Conservation (phyloP, 2,113 vertebrate species). For the Vombatus ursinus region DNA sequence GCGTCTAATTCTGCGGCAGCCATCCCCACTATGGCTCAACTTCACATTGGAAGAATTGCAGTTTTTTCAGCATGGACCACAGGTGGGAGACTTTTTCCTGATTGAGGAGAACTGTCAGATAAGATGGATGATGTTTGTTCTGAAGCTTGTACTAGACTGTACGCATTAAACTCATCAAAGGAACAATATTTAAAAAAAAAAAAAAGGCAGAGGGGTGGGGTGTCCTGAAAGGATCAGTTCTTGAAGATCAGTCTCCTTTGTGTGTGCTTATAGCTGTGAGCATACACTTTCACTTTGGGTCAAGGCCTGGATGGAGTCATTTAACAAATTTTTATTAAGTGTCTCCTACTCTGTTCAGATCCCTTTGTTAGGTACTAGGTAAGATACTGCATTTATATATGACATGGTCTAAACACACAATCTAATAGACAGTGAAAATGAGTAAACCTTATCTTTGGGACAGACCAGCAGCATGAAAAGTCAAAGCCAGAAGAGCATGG, state of each 20-base stretch:
- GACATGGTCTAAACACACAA: neutral
- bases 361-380: neutral
- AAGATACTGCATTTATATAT: neutral
- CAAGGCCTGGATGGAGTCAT: neutral
- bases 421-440: neutral
- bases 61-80: slow-evolving; percentile 84
- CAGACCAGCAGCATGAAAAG: neutral
- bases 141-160: neutral
- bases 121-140: neutral
- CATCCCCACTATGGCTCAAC: slow-evolving; percentile 91
- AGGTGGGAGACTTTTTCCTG: slow-evolving; percentile 78
- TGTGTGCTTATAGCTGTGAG: neutral
- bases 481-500: neutral
- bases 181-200: no score
- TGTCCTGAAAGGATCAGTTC: neutral
- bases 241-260: neutral
- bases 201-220: no score
- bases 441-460: neutral
- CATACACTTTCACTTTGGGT: neutral
- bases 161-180: neutral
- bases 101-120: neutral
- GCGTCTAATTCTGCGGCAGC: slow-evolving; percentile 94
- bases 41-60: slow-evolving; percentile 92
- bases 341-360: neutral
- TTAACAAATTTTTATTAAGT: neutral